Percentiles rank a stretch among this genome's conserved stretches.
phyloP scores from a whole-genome alignment of 2,113 vertebrate genomes.

The Pseudonaja textilis region DNA sequence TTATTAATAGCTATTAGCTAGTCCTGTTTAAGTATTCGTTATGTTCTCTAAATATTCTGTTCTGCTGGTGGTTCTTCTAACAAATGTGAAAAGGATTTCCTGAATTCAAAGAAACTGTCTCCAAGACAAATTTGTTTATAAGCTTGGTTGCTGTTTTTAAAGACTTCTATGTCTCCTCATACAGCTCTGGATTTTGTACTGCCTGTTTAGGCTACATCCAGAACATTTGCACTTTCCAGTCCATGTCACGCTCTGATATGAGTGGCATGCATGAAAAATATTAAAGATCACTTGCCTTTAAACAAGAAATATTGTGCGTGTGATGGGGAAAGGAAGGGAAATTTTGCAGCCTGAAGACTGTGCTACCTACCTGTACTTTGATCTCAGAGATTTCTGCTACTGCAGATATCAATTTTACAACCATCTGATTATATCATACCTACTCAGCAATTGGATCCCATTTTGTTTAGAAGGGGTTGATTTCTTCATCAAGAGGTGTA shows the following conservation, averaged over 20 bases:
- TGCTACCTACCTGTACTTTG: background rate
- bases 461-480: background rate
- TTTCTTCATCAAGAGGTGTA: background rate
- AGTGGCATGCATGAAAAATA: background rate
- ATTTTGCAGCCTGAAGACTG: background rate
- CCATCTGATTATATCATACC: background rate
- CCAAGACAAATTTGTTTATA: no score
- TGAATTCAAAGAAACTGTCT: background rate
- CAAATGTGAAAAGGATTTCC: background rate
- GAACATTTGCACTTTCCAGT: background rate
- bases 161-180: background rate
- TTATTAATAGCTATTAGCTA: no score
- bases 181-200: background rate
- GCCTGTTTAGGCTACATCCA: background rate
- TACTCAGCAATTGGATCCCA: background rate
- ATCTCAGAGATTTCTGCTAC: background rate
- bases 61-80: background rate
- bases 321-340: background rate
- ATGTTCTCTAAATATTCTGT: background rate
- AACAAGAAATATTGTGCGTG: background rate
- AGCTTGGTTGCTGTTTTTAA: background rate
- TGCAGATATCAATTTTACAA: background rate
- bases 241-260: background rate
- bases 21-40: background rate
- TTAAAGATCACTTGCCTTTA: background rate